These are phyloP conservation scores for Hemichromis elongatus DNA, from an alignment of 2,113 vertebrate species.

Conservation along the genomic window DNA sequence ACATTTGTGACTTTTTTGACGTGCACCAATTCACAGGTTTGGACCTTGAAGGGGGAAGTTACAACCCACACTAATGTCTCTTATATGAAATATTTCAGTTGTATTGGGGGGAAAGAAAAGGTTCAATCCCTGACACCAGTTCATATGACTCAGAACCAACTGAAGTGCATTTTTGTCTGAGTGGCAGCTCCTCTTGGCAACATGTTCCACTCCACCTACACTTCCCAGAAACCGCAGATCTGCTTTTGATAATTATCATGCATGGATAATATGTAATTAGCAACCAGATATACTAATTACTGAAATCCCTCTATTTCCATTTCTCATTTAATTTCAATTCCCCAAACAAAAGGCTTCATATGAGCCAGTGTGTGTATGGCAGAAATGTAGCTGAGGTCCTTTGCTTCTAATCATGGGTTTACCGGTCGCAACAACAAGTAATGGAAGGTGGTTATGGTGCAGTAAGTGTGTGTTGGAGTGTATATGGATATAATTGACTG, in stretches of 20 bases:
- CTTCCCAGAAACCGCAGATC: not conserved
- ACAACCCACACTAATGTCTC: not conserved
- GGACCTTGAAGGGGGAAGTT: not conserved
- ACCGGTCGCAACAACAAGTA: not conserved
- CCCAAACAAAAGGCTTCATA: not conserved
- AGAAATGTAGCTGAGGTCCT: not conserved
- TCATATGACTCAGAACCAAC: not conserved
- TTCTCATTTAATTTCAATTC: not conserved
- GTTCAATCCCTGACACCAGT: not conserved
- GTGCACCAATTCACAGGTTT: not conserved
- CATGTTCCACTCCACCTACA: not conserved
- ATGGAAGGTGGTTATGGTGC: not conserved
- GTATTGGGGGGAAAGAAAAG: not conserved
- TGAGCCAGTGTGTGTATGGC: not conserved
- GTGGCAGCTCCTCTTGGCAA: not conserved
- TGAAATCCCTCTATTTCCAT: not conserved
- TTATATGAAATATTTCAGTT: not conserved
- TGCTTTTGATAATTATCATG: not conserved
- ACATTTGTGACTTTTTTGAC: not conserved
- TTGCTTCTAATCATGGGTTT: not conserved
- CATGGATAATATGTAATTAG: not conserved
- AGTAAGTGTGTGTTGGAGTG: not conserved
- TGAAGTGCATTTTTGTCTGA: not conserved
- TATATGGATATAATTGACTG: conserved; percentile 12
- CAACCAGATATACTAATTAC: not conserved